Base-by-base conservation (phyloP, 2,888 invertebrate species). In the Agriopis aurantiaria region DNA sequence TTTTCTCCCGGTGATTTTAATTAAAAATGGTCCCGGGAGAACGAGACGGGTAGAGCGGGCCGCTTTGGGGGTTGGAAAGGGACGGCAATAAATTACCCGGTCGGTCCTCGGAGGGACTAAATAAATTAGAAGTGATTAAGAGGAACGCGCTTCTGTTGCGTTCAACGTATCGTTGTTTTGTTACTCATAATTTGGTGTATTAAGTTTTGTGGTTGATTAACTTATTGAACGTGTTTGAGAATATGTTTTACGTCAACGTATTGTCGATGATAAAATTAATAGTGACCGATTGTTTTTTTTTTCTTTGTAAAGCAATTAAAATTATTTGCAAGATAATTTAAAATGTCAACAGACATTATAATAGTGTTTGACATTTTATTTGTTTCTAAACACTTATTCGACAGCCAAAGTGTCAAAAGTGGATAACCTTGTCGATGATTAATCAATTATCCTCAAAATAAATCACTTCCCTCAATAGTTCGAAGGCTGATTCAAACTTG, bases 121-220 rank as follows among this genome's bases (percentile, higher is more conserved):
- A 93, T 94, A 94, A 94, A 94, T 94, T 94, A 93, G 91, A 92
- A 91, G 93, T 94, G 93, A 94, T 94, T 94, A 94, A 93, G 92
- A 91, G 90, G 86, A 87, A 87, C 91, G 87, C 91, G 92, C 91
- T 93, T 90, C 93, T 91, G 92, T 89, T 86, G 82, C 83, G 85
- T 81, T 83, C 82, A 86, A 88, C 84, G 86, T 86, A 86, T 89
- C 87, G 87, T 90, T 89, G 87, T 88, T 86, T 87, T 85, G 87
- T 87, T 84, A 84, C 82, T 88, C 88, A 81, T 82, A 77, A 81
- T 80, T 79, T 79, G 68, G 74, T 79, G 76, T 79, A 82, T 80
- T 72, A 78, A 72, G 71, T 77, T 82, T 82, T 67, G 77, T 78
- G 79, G 71, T 75, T 74, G 76, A 74, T 80, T 80, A 77, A 72